phyloP scores from a whole-genome alignment of 2,113 vertebrate species.

The Gobiocypris rarus region DNA sequence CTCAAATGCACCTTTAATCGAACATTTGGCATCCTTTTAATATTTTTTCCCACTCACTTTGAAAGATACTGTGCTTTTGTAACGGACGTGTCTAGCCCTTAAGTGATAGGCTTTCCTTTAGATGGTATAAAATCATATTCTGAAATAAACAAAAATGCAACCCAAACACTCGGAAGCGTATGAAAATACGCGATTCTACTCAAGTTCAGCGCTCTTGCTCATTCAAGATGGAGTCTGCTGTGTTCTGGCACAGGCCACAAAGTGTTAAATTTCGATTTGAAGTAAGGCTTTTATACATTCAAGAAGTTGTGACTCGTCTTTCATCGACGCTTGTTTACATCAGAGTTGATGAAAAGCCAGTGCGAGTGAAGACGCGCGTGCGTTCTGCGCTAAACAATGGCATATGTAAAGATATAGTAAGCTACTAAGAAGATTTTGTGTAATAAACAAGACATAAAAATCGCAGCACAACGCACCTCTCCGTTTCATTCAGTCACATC shows the following conservation, averaged over 20 bases:
- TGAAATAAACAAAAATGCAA: not conserved
- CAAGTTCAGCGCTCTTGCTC: conserved; percentile 60
- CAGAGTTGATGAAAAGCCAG: not conserved
- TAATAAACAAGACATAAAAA: not conserved
- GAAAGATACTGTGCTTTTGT: not conserved
- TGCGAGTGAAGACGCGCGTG: not conserved
- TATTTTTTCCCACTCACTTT: not conserved
- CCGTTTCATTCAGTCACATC: not conserved
- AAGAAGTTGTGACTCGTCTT: conserved; percentile 32
- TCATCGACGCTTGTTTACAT: not conserved
- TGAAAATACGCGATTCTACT: conserved; percentile 39
- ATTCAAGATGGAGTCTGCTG: conserved; percentile 82
- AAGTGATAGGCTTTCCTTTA: not conserved
- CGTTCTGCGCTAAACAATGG: not conserved
- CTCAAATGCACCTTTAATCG: not conserved
- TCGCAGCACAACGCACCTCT: not conserved
- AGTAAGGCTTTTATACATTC: conserved; percentile 2
- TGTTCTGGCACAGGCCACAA: conserved; percentile 74
- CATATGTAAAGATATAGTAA: too few relatives aligned
- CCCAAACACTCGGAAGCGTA: not conserved
- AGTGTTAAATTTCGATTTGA: conserved; percentile 74
- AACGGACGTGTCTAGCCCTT: not conserved
- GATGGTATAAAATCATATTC: not conserved
- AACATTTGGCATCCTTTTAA: not conserved
- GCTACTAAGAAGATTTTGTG: not conserved